Evolutionary conservation across 2,888 invertebrate genomes (phyloP).

Genomic region (Bembecia ichneumoniformis): DNA sequence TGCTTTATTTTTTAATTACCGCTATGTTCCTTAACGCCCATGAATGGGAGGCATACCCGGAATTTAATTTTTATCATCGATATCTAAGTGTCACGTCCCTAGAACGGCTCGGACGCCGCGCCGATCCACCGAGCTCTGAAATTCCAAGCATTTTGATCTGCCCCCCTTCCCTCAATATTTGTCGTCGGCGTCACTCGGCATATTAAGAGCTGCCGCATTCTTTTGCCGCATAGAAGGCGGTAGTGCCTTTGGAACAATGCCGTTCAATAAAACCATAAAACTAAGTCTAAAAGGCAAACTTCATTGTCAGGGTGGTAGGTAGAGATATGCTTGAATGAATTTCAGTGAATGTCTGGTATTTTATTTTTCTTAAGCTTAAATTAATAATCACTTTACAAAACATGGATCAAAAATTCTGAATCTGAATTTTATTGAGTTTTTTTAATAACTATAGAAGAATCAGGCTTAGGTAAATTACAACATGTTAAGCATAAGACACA

Average conservation of each 20-base stretch:
- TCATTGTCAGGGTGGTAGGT: no score
- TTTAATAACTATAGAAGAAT: no score
- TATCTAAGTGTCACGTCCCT: no score
- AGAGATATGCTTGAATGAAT: neutral
- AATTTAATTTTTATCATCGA: no score
- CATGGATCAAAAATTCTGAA: no score
- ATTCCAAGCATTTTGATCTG: conserved; percentile 40
- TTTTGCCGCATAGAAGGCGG: conserved; percentile 15
- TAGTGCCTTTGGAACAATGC: conserved; percentile 28
- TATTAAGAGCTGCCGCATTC: conserved; percentile 36
- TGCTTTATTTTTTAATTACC: no score
- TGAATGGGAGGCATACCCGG: no score
- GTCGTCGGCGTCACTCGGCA: conserved; percentile 28
- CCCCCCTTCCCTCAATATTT: conserved; percentile 35
- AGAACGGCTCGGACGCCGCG: neutral
- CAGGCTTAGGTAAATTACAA: no score
- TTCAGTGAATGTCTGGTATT: neutral
- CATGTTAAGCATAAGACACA: no score
- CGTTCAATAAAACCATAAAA: conserved; percentile 12
- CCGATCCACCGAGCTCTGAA: conserved; percentile 19
- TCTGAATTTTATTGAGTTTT: no score
- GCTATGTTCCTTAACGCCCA: no score
- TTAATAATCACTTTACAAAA: neutral
- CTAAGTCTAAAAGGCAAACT: neutral
- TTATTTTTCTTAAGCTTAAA: neutral